Evolutionary conservation across 2,888 invertebrate genomes (phyloP), one percentile per base, ranked within the genome.

Genomic region (Monochamus alternatus): DNA sequence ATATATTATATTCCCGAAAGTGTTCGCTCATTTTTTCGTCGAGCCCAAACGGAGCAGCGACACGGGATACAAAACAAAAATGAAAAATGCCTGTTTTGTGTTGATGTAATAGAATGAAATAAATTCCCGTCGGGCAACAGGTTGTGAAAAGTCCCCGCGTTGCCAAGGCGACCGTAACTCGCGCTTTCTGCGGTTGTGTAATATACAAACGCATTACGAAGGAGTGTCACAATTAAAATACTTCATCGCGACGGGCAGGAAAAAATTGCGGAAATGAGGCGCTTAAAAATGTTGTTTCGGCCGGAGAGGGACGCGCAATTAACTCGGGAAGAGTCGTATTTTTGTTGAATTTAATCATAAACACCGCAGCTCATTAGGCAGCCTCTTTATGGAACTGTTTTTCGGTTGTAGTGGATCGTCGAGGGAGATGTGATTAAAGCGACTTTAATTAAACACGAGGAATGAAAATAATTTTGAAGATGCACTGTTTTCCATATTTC

Each of bases 41-140:
- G 30, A 47, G 8, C 59, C 44, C 72, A 47, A 66, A 72, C 72
- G 68, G 71, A 67, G 69, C 63, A 60, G 71, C 73, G 70, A 55
- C 74, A 51, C 43, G 76, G 68, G 72, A 75, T 75, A 66, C 76
- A 73, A 74, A 74, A 68, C 31, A 73, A 71, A 66, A 79, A 80
- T 79, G 79, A 82, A 79, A 82, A 81, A 82, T 80, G 76, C 76
- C 77, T 62, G 80, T 78, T 76, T 78, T 76, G 74, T 78, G 75
- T 78, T 82, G 80, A 81, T 80, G 78, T 78, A 81, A 78, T 78
- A 66, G 74, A 73, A 76, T 76, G 81, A 79, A 80, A 84, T 84
- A 84, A 84, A 84, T 84, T 82, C 78, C 59, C 75, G 38, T 31
- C 64, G 69, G 59, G 82, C 84, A 84, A 84, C 84, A 84, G 83